phyloP scores from a whole-genome alignment of 1,140 invertebrate species.

The Sipha flava region DNA sequence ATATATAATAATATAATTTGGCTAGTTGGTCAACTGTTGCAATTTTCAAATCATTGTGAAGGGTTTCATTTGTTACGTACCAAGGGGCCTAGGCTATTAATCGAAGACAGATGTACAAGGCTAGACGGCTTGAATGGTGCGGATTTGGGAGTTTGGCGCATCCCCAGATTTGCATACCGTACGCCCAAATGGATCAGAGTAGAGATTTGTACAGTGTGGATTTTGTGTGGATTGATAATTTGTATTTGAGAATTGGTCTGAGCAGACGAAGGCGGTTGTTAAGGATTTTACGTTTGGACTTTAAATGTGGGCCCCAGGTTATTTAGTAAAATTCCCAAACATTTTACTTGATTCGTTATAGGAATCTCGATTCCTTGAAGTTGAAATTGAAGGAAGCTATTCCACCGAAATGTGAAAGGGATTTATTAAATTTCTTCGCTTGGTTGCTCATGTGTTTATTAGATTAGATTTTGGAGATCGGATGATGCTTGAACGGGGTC shows the following conservation, averaged over 20 bases:
- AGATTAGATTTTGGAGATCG: too few relatives aligned
- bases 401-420: too few relatives aligned
- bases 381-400: too few relatives aligned
- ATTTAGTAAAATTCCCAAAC: conserved; percentile 29
- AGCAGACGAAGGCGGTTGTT: background rate
- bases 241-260: background rate
- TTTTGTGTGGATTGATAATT: conserved; percentile 39
- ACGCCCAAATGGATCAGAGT: conserved; percentile 40
- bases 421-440: too few relatives aligned
- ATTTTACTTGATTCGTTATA: background rate
- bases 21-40: background rate
- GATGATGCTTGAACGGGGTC: too few relatives aligned
- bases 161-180: conserved; percentile 41
- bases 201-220: conserved; percentile 39
- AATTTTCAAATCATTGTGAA: background rate
- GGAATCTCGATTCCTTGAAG: too few relatives aligned
- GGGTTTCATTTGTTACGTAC: background rate
- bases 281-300: conserved; percentile 1
- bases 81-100: background rate
- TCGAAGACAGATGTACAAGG: background rate
- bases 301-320: conserved; percentile 4
- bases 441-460: too few relatives aligned
- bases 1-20: background rate
- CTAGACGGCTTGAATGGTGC: conserved; percentile 34
- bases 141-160: conserved; percentile 38